These are phyloP conservation scores for Pseudocheirus occidentalis DNA, from an alignment of 2,797 vertebrate species.

Conservation along the genomic window DNA sequence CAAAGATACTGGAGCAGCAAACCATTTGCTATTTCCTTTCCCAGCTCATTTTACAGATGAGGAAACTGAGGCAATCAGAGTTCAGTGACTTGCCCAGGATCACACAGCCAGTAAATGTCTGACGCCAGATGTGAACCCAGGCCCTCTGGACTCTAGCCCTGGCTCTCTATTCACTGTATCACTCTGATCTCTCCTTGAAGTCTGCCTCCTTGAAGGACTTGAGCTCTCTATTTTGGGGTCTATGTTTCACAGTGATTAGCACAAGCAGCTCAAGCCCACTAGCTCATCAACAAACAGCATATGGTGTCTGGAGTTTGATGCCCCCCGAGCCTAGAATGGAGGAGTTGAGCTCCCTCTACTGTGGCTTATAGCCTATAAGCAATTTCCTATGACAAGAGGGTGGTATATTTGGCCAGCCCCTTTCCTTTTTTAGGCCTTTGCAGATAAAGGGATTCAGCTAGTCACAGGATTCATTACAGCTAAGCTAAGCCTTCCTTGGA, in stretches of 20 bases:
- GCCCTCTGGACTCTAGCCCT: not conserved
- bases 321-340: constrained; percentile 31
- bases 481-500: constrained; percentile 67
- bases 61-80: too few species aligned
- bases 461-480: constrained; percentile 70
- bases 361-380: constrained; percentile 76
- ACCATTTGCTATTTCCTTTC: too few species aligned
- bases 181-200: not conserved
- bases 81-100: too few species aligned
- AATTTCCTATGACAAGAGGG: constrained; percentile 69
- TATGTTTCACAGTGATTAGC: not conserved
- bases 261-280: not conserved
- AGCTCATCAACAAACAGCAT: not conserved
- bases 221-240: not conserved
- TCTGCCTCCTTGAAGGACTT: not conserved
- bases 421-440: constrained; percentile 70
- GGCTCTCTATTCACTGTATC: too few species aligned
- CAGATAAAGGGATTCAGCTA: constrained; percentile 74
- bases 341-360: constrained; percentile 60
- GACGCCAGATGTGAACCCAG: too few species aligned
- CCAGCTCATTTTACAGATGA: too few species aligned
- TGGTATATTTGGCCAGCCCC: constrained; percentile 73
- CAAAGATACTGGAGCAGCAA: too few species aligned
- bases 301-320: constrained; percentile 45
- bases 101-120: too few species aligned